Base-by-base conservation (phyloP, 2,113 vertebrate genomes). In the Podocnemis expansa region DNA sequence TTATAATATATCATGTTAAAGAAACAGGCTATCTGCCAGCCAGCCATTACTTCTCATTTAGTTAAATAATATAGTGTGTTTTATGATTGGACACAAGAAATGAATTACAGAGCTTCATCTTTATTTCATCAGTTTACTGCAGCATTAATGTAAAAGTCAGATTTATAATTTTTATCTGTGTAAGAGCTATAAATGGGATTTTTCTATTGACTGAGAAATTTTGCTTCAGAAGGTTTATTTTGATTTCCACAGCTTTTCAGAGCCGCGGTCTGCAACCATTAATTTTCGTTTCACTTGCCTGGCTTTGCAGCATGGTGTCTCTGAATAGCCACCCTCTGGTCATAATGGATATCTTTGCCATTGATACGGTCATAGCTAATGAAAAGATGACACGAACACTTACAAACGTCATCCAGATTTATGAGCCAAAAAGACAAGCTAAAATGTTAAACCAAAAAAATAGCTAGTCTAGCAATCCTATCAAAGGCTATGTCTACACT, bases 301-400 rank as follows among this genome's bases (percentile, higher is more conserved):
- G 5, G 14, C 5, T 92, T 94, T 93, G 43, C 29, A 56, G 82
- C 31, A 75, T 80, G 82, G 52, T 67, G 11, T 82, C 82, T 6
- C 31, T 91, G 29, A 27, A n/a, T 70, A 80, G 43, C 94, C 54
- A 67, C 82, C 38, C 82, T 52, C 70, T 87, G 11, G n/a, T 78
- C 27, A 87, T 83, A 89, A 93, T 85, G 34, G 55, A 96, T 92
- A 83, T 79, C 86, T 86, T 91, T 93, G 4, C 29, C 80, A 38
- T 76, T 70, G 88, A 56, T 70, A 54, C 0, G 5, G n/a, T 43
- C 47, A 76, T 8, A 85, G n/a, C 47, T 89, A 96, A 95, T 91
- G 86, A 97, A 97, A 97, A 93, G 91, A 95, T 83, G 43, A 86
- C 24, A 85, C 21, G 54, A 92, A 91, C 3, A 75, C 79, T 96